These are phyloP conservation scores for Meriones unguiculatus DNA, from an alignment of 2,113 vertebrate species.

Conservation along the genomic window DNA sequence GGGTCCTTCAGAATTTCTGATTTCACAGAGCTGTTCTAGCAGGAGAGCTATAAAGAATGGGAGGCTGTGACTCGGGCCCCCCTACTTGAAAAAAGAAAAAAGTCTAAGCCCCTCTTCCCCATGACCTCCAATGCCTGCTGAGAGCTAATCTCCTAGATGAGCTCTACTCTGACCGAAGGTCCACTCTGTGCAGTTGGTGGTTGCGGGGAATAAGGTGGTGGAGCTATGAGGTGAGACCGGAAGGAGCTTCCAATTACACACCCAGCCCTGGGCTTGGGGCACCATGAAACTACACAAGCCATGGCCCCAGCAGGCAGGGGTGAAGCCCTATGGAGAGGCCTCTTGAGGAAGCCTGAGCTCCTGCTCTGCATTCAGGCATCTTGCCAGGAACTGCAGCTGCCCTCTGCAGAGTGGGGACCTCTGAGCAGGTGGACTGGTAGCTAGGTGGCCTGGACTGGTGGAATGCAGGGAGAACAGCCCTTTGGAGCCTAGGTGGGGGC, in stretches of 20 bases:
- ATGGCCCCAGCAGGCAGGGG: background rate
- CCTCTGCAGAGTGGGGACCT: background rate
- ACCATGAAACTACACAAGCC: background rate
- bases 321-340: background rate
- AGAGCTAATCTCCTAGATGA: background rate
- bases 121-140: background rate
- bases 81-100: background rate
- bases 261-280: background rate
- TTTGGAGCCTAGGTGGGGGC: too few relatives aligned
- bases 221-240: background rate
- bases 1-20: background rate
- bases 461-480: background rate
- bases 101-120: background rate
- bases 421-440: background rate
- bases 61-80: background rate
- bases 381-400: background rate
- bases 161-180: background rate
- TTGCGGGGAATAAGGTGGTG: background rate
- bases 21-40: background rate
- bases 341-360: background rate
- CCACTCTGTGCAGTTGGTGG: background rate
- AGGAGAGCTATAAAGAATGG: background rate
- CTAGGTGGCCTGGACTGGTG: too few relatives aligned
- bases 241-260: background rate
- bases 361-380: background rate